Evolutionary conservation across 2,888 invertebrate species (phyloP), one percentile per base, ranked within the genome.

Genomic region (Mythimna impura): DNA sequence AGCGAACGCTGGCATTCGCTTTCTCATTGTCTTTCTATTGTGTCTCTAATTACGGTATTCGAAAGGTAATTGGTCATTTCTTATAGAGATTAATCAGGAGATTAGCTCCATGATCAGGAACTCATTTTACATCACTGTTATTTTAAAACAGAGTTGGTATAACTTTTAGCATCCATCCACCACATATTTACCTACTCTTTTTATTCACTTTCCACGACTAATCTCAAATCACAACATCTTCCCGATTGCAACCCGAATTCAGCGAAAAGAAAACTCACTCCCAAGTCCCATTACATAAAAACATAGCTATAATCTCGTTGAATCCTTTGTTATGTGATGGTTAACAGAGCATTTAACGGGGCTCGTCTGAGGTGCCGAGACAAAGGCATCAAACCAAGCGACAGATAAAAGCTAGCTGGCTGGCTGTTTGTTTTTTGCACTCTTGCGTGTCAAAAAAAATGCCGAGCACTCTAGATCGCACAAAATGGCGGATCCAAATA

Each of bases 301-400:
- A 81, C 76, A 79, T 75, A 78, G 65, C 73, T 80, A 75, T 82
- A 82, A 82, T 85, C 83, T 85, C 58, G 77, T 64, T 73, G 71
- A 75, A 80, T 80, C 81, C 83, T 87, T 88, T 88, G 87, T 87
- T 83, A 83, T 78, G 80, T 78, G 80, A 81, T 85, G 83, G 78
- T 86, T 87, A 88, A 84, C 87, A 83, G 84, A 86, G 85, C 83
- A 80, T 85, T 84, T 87, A 87, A 86, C 82, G 75, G 84, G 81
- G 85, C 79, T 70, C 73, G 76, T 80, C 76, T 78, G 76, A 85
- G 76, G 73, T 70, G 73, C 36, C 80, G 76, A 87, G 82, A 86
- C 86, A 87, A 91, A 89, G 87, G 87, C 87, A 87, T 86, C 86
- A 90, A 88, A 88, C 87, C 87, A 86, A 88, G 89, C 87, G 91